These are phyloP conservation scores for Spilarctia lutea DNA, from an alignment of 2,888 invertebrate species.

Conservation along the genomic window DNA sequence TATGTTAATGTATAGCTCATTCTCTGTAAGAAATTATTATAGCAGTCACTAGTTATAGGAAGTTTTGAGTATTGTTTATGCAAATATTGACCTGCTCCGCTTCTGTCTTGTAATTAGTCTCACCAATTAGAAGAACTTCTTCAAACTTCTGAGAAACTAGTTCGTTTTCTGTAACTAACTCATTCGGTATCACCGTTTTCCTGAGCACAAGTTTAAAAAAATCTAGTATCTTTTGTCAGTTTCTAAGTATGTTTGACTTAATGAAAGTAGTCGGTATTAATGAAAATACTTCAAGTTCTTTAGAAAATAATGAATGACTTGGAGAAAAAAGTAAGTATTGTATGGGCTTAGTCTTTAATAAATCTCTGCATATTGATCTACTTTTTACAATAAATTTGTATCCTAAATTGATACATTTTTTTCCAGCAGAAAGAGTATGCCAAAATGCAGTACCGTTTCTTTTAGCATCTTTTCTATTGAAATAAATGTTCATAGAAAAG, in stretches of 20 bases:
- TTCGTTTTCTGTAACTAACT: not conserved
- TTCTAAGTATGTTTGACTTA: not conserved
- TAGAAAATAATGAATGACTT: not conserved
- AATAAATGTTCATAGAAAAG: conserved; percentile 5
- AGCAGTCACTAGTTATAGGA: not conserved
- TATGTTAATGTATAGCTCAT: conserved; percentile 18
- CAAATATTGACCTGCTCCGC: not conserved
- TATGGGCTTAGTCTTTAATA: not conserved
- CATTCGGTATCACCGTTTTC: not conserved
- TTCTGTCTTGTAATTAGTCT: not conserved
- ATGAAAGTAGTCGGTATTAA: not conserved
- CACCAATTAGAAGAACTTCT: no score
- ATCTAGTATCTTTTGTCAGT: not conserved
- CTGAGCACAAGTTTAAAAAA: not conserved
- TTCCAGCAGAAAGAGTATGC: not conserved
- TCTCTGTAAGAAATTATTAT: not conserved
- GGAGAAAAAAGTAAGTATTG: not conserved
- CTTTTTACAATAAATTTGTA: no score
- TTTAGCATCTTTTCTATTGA: not conserved
- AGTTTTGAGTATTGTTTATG: not conserved
- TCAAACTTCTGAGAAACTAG: no score
- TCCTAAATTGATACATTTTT: no score
- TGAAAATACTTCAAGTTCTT: not conserved
- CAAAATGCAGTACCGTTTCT: not conserved
- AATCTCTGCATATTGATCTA: no score